Evolutionary conservation across 2,888 invertebrate genomes (phyloP), one percentile per base, ranked within the genome.

Genomic region (Herminia tarsipennalis): DNA sequence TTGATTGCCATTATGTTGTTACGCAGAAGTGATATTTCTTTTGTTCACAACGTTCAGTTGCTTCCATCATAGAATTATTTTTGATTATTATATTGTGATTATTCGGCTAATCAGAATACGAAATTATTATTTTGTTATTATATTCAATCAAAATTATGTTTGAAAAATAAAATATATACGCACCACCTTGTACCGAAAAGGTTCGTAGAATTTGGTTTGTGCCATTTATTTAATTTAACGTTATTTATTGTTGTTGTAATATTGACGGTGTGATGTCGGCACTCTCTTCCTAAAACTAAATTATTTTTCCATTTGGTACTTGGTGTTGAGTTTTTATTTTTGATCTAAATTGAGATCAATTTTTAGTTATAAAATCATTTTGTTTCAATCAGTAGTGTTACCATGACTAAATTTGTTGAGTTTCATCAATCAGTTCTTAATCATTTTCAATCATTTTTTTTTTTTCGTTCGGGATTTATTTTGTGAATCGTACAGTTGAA

Each of bases 1-100:
- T 82, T 82, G 76, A 84, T 86, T 91, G 91, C 91, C 91, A 91
- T 91, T 89, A 73, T 73, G 87, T 88, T 86, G 88, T 86, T 78
- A 76, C 66, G 73, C 81, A 81, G 78, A 83, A 81, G 85, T 78
- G 76, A 66, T 74, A 65, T 53, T 57, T 58, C 79, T 79, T 80
- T 80, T 81, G 82, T 81, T 73, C 76, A 73, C 82, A 72, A 82
- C 82, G 61, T 71, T 78, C 82, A 78, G 80, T 84, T 86, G 88
- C 90, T 91, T 90, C 90, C 90, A 89, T 84, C 81, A 75, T 84
- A 86, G 80, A 78, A 73, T 81, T 86, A 82, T 83, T 80, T n/a
- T 73, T 79, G 77, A 72, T 85, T 86, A 75, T 78, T 60, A 63
- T 66, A 59, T 65, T 66, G 78, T 82, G 80, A 86, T 83, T 78